phyloP scores from a whole-genome alignment of 2,888 invertebrate species.

The Germaria angustata region DNA sequence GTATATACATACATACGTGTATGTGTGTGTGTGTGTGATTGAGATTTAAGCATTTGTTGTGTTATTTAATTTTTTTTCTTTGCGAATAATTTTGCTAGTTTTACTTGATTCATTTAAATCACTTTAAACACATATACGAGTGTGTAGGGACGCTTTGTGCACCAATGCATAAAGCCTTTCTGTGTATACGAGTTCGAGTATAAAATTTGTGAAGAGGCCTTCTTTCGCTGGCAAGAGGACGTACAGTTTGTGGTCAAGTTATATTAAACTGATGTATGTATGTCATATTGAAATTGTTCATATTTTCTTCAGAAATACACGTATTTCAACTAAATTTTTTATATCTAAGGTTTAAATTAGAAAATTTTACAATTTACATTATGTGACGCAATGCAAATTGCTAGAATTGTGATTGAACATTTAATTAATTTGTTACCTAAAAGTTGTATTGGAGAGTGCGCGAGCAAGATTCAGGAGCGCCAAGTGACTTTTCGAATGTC shows the following conservation, averaged over 20 bases:
- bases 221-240: not conserved
- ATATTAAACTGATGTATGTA: conserved; percentile 3
- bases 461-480: too few relatives aligned
- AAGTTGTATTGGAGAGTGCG: too few relatives aligned
- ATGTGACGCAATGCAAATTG: too few relatives aligned
- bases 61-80: not conserved
- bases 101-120: conserved; percentile 38
- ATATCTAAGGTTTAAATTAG: not conserved
- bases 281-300: not conserved
- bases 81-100: conserved; percentile 16
- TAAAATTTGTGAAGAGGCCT: conserved; percentile 16
- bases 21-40: not conserved
- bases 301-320: too few relatives aligned
- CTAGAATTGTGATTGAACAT: too few relatives aligned
- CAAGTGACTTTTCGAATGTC: too few relatives aligned
- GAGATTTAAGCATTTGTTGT: not conserved
- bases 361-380: too few relatives aligned
- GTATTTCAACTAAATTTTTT: not conserved
- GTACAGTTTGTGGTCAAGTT: conserved; percentile 28
- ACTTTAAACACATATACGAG: not conserved
- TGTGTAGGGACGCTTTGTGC: not conserved
- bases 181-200: not conserved
- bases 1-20: too few relatives aligned
- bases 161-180: not conserved
- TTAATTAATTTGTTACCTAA: too few relatives aligned